These are phyloP conservation scores for Halcyon malimbica DNA, from an alignment of 2,113 vertebrate species.

Conservation along the genomic window DNA sequence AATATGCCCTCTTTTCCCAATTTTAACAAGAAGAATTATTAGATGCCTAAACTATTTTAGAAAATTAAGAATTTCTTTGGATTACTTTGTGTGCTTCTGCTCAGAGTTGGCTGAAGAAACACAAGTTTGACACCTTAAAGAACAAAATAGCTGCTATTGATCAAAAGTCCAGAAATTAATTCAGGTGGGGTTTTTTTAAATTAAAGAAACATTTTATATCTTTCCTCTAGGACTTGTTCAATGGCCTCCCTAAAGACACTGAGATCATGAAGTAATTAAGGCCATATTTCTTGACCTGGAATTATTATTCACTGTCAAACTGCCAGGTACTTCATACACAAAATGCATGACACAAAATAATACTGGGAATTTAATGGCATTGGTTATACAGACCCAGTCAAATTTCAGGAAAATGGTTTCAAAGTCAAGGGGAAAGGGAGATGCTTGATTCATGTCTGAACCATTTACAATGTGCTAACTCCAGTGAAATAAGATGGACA, in stretches of 20 bases:
- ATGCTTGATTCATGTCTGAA: background rate
- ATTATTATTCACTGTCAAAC: slow-evolving; percentile 19
- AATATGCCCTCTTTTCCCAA: background rate
- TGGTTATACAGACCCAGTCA: background rate
- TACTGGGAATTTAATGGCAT: background rate
- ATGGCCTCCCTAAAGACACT: slow-evolving; percentile 18
- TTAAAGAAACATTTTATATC: background rate
- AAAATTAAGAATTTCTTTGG: background rate
- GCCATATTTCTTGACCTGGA: slow-evolving; percentile 36
- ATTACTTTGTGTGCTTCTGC: background rate
- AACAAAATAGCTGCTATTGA: background rate
- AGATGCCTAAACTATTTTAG: background rate
- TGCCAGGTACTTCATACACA: background rate
- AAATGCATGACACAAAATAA: background rate
- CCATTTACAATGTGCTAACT: background rate
- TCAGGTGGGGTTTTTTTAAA: background rate
- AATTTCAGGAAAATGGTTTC: background rate
- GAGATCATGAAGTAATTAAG: slow-evolving; percentile 42
- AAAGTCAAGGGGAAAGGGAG: background rate
- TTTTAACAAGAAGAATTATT: background rate
- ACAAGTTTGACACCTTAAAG: background rate
- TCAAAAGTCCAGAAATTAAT: slow-evolving; percentile 3
- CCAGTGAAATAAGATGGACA: background rate
- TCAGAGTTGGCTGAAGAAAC: background rate
- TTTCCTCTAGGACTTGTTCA: background rate